These are phyloP conservation scores for Myotis findleyi DNA, from an alignment of 2,797 vertebrate species.

Conservation along the genomic window DNA sequence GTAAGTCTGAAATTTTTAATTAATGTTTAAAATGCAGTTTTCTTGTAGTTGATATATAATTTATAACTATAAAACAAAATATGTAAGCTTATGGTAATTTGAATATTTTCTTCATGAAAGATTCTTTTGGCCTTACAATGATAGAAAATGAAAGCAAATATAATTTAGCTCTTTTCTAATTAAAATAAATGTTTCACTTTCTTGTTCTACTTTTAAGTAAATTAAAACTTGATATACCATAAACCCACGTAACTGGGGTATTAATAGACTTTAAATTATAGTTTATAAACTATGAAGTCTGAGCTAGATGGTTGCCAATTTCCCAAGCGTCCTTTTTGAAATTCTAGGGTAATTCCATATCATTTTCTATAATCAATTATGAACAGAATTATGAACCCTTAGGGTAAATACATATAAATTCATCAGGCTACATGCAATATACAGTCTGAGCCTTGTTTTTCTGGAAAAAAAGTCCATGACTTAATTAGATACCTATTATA, in stretches of 20 bases:
- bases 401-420: constrained; percentile 49
- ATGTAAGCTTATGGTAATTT: constrained; percentile 42
- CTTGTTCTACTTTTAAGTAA: constrained; percentile 79
- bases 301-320: constrained; percentile 32
- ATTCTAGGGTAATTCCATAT: background rate
- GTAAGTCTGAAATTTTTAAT: constrained; percentile 81
- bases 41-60: constrained; percentile 85
- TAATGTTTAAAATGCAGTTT: constrained; percentile 84
- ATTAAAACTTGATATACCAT: constrained; percentile 76
- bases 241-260: constrained; percentile 60
- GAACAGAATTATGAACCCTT: constrained; percentile 59
- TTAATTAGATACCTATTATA: background rate
- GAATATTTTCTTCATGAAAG: constrained; percentile 75
- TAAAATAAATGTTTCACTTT: constrained; percentile 78
- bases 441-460: constrained; percentile 47
- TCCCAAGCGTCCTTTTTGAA: constrained; percentile 68
- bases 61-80: constrained; percentile 79
- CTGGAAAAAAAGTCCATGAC: background rate
- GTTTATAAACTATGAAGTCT: constrained; percentile 39
- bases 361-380: constrained; percentile 64
- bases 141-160: constrained; percentile 68
- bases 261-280: constrained; percentile 58
- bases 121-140: constrained; percentile 65
- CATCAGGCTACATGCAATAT: constrained; percentile 28
- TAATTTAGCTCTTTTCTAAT: constrained; percentile 77